Conservation (phyloP, 37 sponge, comb jelly and placozoan species). For the Chondrilla cf. caribensis region DNA sequence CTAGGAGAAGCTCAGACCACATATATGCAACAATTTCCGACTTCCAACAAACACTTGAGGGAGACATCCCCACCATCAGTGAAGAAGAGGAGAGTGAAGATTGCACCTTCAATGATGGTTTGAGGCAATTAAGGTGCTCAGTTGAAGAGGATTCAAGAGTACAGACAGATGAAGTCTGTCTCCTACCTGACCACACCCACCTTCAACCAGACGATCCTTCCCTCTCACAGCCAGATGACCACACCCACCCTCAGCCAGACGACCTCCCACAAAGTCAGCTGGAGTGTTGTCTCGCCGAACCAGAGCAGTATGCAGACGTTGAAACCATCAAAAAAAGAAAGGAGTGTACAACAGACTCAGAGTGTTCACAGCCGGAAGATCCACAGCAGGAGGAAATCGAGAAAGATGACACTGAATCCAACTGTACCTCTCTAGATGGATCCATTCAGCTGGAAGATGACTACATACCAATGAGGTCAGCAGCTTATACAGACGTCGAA, state of each 20-base stretch:
- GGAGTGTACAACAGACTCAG: background rate
- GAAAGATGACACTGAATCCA: background rate
- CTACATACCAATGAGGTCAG: constrained; percentile 18
- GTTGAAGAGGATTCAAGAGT: no score
- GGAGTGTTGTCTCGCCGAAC: no score
- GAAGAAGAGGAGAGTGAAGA: background rate
- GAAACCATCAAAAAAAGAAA: background rate
- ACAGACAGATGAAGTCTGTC: background rate
- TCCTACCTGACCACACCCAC: constrained; percentile 3
- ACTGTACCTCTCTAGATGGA: no score
- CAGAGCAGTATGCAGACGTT: background rate
- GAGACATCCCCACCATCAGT: background rate
- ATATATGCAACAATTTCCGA: constrained; percentile 1
- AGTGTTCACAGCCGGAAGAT: background rate
- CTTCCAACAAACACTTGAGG: no score
- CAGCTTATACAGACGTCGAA: background rate
- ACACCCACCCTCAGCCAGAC: no score
- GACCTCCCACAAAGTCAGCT: no score
- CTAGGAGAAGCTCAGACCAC: background rate
- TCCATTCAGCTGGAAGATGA: background rate
- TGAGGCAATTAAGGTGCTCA: background rate
- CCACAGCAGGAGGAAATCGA: no score
- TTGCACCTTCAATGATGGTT: background rate
- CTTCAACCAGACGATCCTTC: background rate
- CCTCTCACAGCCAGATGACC: background rate